Conservation (phyloP, 2,888 invertebrate genomes). For the Epinotia ramella region DNA sequence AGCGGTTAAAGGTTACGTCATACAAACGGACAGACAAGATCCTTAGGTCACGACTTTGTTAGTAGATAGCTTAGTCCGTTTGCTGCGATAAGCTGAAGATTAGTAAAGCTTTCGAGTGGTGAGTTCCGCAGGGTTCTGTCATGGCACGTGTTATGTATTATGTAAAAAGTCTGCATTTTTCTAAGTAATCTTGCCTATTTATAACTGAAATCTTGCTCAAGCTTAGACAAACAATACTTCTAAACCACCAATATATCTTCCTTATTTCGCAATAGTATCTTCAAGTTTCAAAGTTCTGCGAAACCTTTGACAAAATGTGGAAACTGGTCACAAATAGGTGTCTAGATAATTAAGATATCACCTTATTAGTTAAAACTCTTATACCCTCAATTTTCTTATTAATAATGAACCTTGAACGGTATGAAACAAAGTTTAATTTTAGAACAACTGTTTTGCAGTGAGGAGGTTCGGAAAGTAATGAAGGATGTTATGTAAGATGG, state of each 20-base stretch:
- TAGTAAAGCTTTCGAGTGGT: constrained; percentile 24
- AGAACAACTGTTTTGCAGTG: neutral
- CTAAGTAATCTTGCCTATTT: neutral
- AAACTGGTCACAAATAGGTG: constrained; percentile 14
- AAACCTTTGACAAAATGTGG: constrained; percentile 26
- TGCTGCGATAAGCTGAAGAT: constrained; percentile 21
- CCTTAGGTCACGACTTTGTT: constrained; percentile 30
- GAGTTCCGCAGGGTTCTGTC: constrained; percentile 14
- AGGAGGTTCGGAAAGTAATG: constrained; percentile 6
- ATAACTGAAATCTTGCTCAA: neutral
- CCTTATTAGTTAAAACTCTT: neutral
- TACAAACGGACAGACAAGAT: constrained; percentile 16
- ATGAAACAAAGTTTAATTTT: neutral
- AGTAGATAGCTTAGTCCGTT: constrained; percentile 3
- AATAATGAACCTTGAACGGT: neutral
- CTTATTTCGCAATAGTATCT: constrained; percentile 1
- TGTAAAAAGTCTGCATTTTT: neutral
- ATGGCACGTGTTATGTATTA: neutral
- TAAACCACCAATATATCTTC: constrained; percentile 7
- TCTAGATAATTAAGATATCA: constrained; percentile 10
- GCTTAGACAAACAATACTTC: constrained; percentile 6
- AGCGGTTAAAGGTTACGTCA: constrained; percentile 24
- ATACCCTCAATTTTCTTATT: neutral
- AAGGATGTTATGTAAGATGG: constrained; percentile 12
- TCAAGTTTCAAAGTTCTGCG: constrained; percentile 1